Evolutionary conservation across 2,888 invertebrate genomes (phyloP).

Genomic region (Ectemnius cavifrons): DNA sequence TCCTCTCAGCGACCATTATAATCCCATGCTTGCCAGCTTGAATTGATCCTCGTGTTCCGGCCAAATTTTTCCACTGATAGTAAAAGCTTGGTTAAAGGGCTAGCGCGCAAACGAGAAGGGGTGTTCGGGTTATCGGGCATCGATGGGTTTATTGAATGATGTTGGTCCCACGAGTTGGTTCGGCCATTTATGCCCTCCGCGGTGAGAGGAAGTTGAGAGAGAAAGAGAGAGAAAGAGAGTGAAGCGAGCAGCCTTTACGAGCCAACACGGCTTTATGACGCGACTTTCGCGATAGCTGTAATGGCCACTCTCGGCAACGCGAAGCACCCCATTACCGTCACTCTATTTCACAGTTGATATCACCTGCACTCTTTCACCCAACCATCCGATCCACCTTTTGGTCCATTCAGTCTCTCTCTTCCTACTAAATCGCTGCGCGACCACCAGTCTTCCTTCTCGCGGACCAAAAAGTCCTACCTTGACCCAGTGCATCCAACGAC

Average conservation of each 20-base stretch:
- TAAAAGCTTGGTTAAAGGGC: no score
- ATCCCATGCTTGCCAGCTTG: no score
- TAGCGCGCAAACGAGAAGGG: no score
- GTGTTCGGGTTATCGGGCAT: no score
- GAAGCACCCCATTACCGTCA: constrained; percentile 66
- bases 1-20: no score
- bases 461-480: constrained; percentile 47
- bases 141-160: no score
- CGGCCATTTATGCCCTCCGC: no score
- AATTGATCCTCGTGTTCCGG: no score
- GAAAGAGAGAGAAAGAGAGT: background rate
- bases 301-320: constrained; percentile 65
- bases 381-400: background rate
- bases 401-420: background rate
- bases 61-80: no score
- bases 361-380: constrained; percentile 45
- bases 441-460: constrained; percentile 16
- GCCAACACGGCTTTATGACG: constrained; percentile 54
- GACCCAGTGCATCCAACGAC: constrained; percentile 53
- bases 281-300: constrained; percentile 68
- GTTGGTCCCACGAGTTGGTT: no score
- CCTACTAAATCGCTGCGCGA: background rate
- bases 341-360: constrained; percentile 66
- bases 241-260: constrained; percentile 47
- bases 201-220: background rate